Evolutionary conservation across 2,888 invertebrate genomes (phyloP), one percentile per base, ranked within the genome.

Genomic region (Euzophera pinguis): DNA sequence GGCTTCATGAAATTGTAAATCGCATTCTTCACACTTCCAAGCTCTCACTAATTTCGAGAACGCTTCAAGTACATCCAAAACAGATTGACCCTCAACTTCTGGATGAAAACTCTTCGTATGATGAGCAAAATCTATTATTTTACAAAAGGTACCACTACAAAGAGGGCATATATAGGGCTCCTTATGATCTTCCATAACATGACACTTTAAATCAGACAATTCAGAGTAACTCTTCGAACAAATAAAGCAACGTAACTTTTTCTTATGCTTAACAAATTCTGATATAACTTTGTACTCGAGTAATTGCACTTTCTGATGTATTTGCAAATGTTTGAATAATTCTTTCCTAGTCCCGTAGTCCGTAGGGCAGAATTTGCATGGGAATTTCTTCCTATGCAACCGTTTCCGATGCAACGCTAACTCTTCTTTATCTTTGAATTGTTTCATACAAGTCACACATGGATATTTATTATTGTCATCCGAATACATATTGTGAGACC

Each of bases 21-120:
- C 80, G 45, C 90, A 90, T 42, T 84, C 86, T n/a, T 87, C 85
- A 47, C 90, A 90, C 58, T 88, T 90, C 90, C 90, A 90, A n/a
- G 86, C 86, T 58, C 84, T 78, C 0, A 86, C 81, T 34, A 90
- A 58, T 56, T 79, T 82, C 0, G 86, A 84, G 53, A 88, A 88
- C 0, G 89, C 88, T 68, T 87, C 84, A 0, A 90, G 61, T 1
- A 87, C 86, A 52, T 87, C 81, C 35, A 90, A 59, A 1, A 89
- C 85, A 0, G 84, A 81, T 47, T 85, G 79, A 0, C 83, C 83
- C 62, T 84, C 84, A 0, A 85, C 75, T 53, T 86, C 81, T 0
- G 86, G 84, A 39, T 90, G 90, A 1, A 68, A 71, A 1, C 75
- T 79, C 59, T 85, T 87, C 1, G 80, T 82, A 29, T 90, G 90